Evolutionary conservation across 2,888 invertebrate species (phyloP), one percentile per base, ranked within the genome.

Genomic region (Athripsodes cinereus): DNA sequence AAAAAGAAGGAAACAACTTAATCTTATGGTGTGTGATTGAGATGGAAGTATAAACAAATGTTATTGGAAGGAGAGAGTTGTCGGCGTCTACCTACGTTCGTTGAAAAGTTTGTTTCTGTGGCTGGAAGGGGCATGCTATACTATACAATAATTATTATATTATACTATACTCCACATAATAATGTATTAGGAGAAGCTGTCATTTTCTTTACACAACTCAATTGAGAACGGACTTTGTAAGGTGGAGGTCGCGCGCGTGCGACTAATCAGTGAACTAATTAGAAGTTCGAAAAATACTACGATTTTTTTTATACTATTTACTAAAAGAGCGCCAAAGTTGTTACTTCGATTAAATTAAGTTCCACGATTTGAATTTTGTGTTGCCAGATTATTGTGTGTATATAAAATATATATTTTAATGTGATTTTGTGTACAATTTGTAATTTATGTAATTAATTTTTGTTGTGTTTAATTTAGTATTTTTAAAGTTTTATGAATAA

Each of bases 191-290:
- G 49, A 51, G 57, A 55, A 59, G 62, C 62, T 62, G 62, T 62
- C 62, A 62, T 48, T 52, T 53, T 57, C 19, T 47, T 48, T 44
- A 47, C 57, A 59, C 62, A 62, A 57, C 62, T 62, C 62, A 62
- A 62, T 62, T 57, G 62, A 34, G 59, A 55, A 55, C 21, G 53
- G 55, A 57, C 52, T 60, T 59, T 55, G 13, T 22, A 21, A 49
- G 58, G 54, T 52, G 57, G 49, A 40, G 40, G 13, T 13, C 13
- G 40, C 16, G 40, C 40, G 40, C 40, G 40, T 40, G 40, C 13
- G 26, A 6, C 5, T 26, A 10, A 6, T 26, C 26, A 6, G 26
- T 40, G n/a, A 40, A 40, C n/a, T 40, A 40, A 40, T 40, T 40
- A 26, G 10, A 16, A 40, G 40, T 13, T 40, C 40, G 40, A 8